Evolutionary conservation across 2,113 vertebrate species (phyloP), one percentile per base, ranked within the genome.

Genomic region (Chelonoidis abingdonii): DNA sequence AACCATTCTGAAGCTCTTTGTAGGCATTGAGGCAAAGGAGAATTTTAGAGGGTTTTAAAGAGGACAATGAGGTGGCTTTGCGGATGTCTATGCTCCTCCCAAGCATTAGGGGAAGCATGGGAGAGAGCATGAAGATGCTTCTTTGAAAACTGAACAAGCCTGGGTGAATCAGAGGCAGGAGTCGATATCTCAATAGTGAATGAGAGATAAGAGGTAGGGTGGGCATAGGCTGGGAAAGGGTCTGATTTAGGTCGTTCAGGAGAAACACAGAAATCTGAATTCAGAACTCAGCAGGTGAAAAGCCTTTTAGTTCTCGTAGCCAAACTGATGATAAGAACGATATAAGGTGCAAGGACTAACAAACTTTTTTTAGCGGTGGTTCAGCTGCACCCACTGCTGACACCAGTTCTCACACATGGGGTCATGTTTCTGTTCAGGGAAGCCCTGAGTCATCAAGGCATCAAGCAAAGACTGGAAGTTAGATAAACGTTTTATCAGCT

Each of bases 401-500:
- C 93, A 75, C 5, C 21, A 83, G 35, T 38, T 31, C 11, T 5
- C 83, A 94, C 17, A 24, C 93, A 80, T 50, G 49, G 53, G 14
- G 69, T 21, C 76, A 2, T n/a, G 52, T n/a, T 53, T 27, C 5
- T 53, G 54, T 52, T 27, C 8, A 27, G 57, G 17, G 17, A 11
- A 88, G 6, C 2, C 65, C 9, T 38, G 25, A 50, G 49, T 22
- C 8, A 52, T 44, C 29, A 31, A 41, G 78, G 86, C 89, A 41
- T 3, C 47, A 50, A 49, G 44, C 1, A 17, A 44, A n/a, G 6
- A 35, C 3, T 41, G 38, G 44, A 79, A 85, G 94, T 87, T 83
- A 92, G 41, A 89, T 95, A 78, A 96, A 94, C 93, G 89, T 92
- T 95, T 91, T 79, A 93, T 94, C 53, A 27, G 83, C 76, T 80